These are phyloP conservation scores for Tetheella fluctuosa DNA, from an alignment of 2,888 invertebrate species.

Conservation along the genomic window DNA sequence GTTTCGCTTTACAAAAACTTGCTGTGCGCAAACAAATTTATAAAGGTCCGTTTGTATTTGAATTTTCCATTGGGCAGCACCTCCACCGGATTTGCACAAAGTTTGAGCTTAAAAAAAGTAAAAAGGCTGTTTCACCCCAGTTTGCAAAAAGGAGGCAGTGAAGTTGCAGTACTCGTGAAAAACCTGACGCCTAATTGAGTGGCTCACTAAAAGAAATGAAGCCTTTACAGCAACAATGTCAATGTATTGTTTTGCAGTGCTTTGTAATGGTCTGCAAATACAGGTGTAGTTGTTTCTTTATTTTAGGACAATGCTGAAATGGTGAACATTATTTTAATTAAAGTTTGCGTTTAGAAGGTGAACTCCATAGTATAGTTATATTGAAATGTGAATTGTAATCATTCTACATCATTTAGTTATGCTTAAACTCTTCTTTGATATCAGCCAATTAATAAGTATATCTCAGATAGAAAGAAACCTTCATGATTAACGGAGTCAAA, in stretches of 20 bases:
- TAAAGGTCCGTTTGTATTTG: slow-evolving; percentile 28
- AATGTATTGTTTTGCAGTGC: not conserved
- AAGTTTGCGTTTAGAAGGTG: not conserved
- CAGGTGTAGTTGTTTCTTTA: not conserved
- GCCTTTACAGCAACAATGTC: not conserved
- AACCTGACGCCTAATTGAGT: slow-evolving; percentile 21
- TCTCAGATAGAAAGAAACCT: too few species aligned
- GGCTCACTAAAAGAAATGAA: slow-evolving; percentile 1
- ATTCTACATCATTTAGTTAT: too few species aligned
- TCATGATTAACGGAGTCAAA: too few species aligned
- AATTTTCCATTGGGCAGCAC: slow-evolving; percentile 26
- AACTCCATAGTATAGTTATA: not conserved
- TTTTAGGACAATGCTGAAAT: not conserved
- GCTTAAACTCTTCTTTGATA: too few species aligned
- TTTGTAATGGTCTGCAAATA: not conserved
- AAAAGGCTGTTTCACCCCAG: slow-evolving; percentile 10
- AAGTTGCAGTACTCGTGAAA: slow-evolving; percentile 7
- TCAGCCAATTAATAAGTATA: too few species aligned
- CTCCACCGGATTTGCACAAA: slow-evolving; percentile 26
- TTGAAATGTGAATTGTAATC: not conserved
- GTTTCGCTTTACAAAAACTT: slow-evolving; percentile 37
- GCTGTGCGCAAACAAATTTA: slow-evolving; percentile 28
- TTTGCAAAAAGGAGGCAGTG: slow-evolving; percentile 16
- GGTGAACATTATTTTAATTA: not conserved
- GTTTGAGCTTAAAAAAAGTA: slow-evolving; percentile 17